phyloP scores from a whole-genome alignment of 35 echinoderm and acorn worm species.

The Ophiothrix spiculata region DNA sequence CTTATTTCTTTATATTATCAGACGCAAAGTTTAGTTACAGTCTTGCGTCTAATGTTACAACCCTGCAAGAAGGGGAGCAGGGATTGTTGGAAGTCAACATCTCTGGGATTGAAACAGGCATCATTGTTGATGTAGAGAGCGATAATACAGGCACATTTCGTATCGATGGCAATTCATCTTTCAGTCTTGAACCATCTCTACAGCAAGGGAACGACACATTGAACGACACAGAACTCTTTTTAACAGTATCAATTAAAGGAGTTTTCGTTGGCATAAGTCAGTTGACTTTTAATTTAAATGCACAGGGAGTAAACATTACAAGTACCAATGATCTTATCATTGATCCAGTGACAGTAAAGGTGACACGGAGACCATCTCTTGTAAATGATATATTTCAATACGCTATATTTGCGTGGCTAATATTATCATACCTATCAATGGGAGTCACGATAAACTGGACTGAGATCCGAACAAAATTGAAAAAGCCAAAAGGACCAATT shows the following conservation, averaged over 20 bases:
- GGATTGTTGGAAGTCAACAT: too few species aligned
- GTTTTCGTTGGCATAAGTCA: neutral
- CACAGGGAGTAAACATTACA: neutral
- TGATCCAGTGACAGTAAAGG: conserved; percentile 44
- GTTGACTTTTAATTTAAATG: neutral
- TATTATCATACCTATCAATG: conserved; percentile 83
- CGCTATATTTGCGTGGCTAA: conserved; percentile 15
- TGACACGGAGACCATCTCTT: conserved; percentile 28
- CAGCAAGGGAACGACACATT: too few species aligned
- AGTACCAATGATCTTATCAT: neutral
- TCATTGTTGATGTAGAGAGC: too few species aligned
- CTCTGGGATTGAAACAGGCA: too few species aligned
- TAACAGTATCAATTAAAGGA: neutral
- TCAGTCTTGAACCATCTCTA: too few species aligned
- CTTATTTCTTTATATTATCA: too few species aligned
- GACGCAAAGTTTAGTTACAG: too few species aligned
- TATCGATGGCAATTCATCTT: too few species aligned
- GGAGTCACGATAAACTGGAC: conserved; percentile 63
- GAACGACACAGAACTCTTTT: neutral
- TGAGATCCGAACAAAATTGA: conserved; percentile 36
- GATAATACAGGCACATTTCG: too few species aligned
- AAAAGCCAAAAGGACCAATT: conserved; percentile 51
- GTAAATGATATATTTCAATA: conserved; percentile 47
- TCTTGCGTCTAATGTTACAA: too few species aligned
- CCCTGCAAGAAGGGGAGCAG: too few species aligned